These are phyloP conservation scores for Oncorhynchus kisutch DNA, from an alignment of 2,113 vertebrate species.

Conservation along the genomic window DNA sequence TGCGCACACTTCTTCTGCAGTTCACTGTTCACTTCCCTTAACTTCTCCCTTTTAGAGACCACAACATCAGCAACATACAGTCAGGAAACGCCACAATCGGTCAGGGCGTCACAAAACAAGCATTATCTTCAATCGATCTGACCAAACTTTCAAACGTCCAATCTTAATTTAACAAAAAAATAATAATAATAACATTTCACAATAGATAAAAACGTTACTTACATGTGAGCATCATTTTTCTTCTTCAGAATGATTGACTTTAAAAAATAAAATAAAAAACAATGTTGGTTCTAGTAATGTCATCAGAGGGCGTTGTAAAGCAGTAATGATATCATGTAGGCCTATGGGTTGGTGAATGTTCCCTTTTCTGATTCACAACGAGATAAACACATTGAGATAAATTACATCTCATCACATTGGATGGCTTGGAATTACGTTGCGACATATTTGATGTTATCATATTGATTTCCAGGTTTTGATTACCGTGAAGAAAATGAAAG, in stretches of 20 bases:
- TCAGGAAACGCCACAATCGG: not conserved
- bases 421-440: not conserved
- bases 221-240: constrained; percentile 95
- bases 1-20: constrained; percentile 87
- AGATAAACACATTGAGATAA: not conserved
- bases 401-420: not conserved
- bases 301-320: constrained; percentile 19
- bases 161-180: not conserved
- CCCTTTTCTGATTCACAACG: too few relatives aligned
- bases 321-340: not conserved
- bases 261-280: constrained; percentile 42
- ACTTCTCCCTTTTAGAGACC: constrained; percentile 80
- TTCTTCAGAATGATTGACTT: constrained; percentile 93
- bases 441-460: not conserved
- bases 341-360: not conserved
- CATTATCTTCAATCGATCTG: not conserved
- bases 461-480: not conserved
- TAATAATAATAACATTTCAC: not conserved
- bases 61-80: constrained; percentile 7
- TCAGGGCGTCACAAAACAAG: not conserved
- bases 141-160: not conserved
- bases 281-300: not conserved
- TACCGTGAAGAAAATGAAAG: not conserved
- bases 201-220: constrained; percentile 69
- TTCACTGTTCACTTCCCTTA: constrained; percentile 88